Conservation (phyloP, 1,140 invertebrate genomes). For the Pseudomyrmex pallidus region DNA sequence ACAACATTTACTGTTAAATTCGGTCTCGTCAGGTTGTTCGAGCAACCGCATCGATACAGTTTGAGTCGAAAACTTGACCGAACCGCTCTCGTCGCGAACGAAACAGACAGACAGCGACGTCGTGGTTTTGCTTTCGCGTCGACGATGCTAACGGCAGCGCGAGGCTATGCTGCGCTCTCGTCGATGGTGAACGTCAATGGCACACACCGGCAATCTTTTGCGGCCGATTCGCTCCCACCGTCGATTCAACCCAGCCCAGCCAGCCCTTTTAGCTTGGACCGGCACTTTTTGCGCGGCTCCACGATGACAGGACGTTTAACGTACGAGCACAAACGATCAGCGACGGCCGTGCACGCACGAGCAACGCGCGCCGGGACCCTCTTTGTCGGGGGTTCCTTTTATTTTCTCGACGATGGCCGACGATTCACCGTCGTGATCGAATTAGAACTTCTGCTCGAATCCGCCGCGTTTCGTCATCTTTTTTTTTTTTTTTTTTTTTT, state of each 20-base stretch:
- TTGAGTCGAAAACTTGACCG: constrained; percentile 26
- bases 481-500: constrained; percentile 13
- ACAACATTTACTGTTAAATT: not conserved
- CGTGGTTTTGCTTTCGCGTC: constrained; percentile 33
- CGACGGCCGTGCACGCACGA: constrained; percentile 43
- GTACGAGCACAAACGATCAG: constrained; percentile 50
- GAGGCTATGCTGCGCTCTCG: constrained; percentile 15
- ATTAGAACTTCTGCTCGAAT: constrained; percentile 48
- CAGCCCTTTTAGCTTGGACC: constrained; percentile 41
- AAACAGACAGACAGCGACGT: not conserved
- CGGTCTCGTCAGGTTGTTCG: not conserved
- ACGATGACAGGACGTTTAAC: constrained; percentile 61
- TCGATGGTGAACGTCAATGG: constrained; percentile 52
- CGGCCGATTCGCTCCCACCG: constrained; percentile 27
- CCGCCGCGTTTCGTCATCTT: constrained; percentile 25
- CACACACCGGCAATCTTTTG: constrained; percentile 49
- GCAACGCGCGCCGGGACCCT: constrained; percentile 15
- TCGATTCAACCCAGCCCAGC: constrained; percentile 4
- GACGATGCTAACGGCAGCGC: constrained; percentile 21
- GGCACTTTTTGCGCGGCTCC: constrained; percentile 57
- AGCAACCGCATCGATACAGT: constrained; percentile 23
- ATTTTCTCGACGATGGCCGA: constrained; percentile 55
- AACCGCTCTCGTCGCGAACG: constrained; percentile 14
- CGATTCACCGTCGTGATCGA: constrained; percentile 54
- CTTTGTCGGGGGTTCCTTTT: constrained; percentile 54